phyloP scores from a whole-genome alignment of 2,797 vertebrate genomes.

The Enteromius fasciolatus region DNA sequence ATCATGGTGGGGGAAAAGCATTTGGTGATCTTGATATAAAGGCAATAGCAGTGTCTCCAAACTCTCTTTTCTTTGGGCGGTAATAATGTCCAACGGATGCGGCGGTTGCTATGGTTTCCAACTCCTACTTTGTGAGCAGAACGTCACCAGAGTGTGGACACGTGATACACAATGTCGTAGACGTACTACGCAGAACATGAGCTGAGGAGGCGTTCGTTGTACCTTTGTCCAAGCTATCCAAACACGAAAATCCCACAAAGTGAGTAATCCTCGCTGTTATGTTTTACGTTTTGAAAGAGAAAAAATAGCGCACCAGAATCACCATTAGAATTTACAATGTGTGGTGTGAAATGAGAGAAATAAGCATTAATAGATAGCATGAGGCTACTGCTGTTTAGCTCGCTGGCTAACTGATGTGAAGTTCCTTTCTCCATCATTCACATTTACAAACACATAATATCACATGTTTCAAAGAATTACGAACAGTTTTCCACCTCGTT shows the following conservation, averaged over 20 bases:
- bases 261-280: constrained; percentile 67
- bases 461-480: background rate
- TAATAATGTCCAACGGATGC: background rate
- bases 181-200: constrained; percentile 58
- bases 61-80: background rate
- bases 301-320: background rate
- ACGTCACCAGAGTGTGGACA: constrained; percentile 52
- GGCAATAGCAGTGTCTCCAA: background rate
- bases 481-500: background rate
- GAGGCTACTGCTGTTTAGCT: constrained; percentile 28
- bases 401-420: constrained; percentile 26
- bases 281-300: constrained; percentile 9
- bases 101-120: constrained; percentile 70
- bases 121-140: constrained; percentile 51
- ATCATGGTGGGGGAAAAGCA: background rate
- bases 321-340: background rate
- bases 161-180: constrained; percentile 62
- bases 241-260: constrained; percentile 66
- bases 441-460: background rate
- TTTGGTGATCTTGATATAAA: background rate
- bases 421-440: constrained; percentile 1
- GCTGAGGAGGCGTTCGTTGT: constrained; percentile 60
- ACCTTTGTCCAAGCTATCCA: constrained; percentile 62
- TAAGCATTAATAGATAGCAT: background rate
- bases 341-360: background rate